Conservation (phyloP, 2,888 invertebrate genomes). For the Atrina japonica region DNA sequence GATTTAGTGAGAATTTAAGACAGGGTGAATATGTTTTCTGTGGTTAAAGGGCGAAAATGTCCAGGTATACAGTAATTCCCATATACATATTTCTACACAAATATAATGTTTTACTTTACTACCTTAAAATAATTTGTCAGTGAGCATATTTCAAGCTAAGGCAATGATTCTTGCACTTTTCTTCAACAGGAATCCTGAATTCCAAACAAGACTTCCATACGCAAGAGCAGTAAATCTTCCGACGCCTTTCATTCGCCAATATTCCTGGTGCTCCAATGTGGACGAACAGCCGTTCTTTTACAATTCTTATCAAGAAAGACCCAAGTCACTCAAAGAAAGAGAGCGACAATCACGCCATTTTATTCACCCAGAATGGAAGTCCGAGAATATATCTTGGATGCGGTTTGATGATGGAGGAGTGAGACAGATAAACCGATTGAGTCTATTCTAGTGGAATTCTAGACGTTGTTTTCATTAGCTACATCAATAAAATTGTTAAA, state of each 20-base stretch:
- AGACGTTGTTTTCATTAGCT: too few relatives aligned
- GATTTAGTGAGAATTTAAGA: too few relatives aligned
- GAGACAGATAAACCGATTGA: slow-evolving; percentile 24
- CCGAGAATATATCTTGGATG: slow-evolving; percentile 33
- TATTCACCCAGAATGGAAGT: slow-evolving; percentile 40
- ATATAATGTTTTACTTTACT: too few relatives aligned
- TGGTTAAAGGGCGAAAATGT: too few relatives aligned
- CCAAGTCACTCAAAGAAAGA: slow-evolving; percentile 26
- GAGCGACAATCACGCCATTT: slow-evolving; percentile 22
- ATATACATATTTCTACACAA: too few relatives aligned
- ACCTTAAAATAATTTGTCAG: too few relatives aligned
- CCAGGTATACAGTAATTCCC: too few relatives aligned
- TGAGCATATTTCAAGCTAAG: too few relatives aligned
- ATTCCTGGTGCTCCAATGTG: slow-evolving; percentile 11
- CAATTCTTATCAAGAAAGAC: slow-evolving; percentile 20
- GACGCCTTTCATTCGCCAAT: background rate
- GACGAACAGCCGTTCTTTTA: slow-evolving; percentile 20
- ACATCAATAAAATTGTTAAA: too few relatives aligned
- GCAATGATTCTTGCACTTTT: too few relatives aligned
- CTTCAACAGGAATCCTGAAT: slow-evolving; percentile 21
- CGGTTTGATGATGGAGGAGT: slow-evolving; percentile 16
- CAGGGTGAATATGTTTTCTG: too few relatives aligned
- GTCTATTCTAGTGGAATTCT: slow-evolving; percentile 31
- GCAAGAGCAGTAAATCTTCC: slow-evolving; percentile 6
- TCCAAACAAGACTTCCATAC: slow-evolving; percentile 23